These are phyloP conservation scores for Drosophila meridionalis DNA, from an alignment of 2,888 invertebrate genomes.

Conservation along the genomic window DNA sequence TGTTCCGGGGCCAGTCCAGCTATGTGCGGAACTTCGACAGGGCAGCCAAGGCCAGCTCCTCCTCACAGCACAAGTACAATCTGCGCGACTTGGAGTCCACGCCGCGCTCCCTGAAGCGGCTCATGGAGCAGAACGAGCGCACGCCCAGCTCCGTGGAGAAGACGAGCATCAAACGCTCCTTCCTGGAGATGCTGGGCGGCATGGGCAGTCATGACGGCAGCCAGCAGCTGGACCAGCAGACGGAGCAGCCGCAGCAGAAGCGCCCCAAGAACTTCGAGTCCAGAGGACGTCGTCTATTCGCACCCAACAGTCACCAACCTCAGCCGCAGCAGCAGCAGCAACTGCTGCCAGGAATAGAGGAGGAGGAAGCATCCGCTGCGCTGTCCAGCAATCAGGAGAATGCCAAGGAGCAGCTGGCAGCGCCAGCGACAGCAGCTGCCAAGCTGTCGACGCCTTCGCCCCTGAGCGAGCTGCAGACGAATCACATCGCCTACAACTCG, in stretches of 20 bases:
- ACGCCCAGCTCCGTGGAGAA: constrained; percentile 82
- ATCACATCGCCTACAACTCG: constrained; percentile 65
- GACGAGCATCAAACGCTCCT: constrained; percentile 78
- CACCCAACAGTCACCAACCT: constrained; percentile 78
- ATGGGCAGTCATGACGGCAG: background rate
- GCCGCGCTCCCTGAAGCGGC: constrained; percentile 86
- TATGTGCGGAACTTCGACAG: constrained; percentile 77
- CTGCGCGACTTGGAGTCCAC: constrained; percentile 85
- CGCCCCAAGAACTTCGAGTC: constrained; percentile 83
- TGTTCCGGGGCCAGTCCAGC: constrained; percentile 86
- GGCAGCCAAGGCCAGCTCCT: constrained; percentile 26
- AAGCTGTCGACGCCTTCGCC: constrained; percentile 64
- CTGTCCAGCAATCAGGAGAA: constrained; percentile 78
- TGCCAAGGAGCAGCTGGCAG: constrained; percentile 27
- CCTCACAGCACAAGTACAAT: constrained; percentile 72
- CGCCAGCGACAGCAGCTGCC: background rate
- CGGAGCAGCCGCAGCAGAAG: constrained; percentile 81
- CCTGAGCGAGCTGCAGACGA: constrained; percentile 75
- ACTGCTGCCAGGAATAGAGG: constrained; percentile 63
- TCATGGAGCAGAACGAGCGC: constrained; percentile 83
- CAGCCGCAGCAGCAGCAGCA: constrained; percentile 65
- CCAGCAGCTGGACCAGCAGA: constrained; percentile 11
- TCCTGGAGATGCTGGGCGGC: constrained; percentile 80
- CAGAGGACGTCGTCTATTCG: constrained; percentile 85
- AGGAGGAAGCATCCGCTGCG: constrained; percentile 57